A percentile compares a stretch with the other conserved stretches of the same genome.
Conservation (phyloP, 2,113 vertebrate species). For the Desmodus rotundus region DNA sequence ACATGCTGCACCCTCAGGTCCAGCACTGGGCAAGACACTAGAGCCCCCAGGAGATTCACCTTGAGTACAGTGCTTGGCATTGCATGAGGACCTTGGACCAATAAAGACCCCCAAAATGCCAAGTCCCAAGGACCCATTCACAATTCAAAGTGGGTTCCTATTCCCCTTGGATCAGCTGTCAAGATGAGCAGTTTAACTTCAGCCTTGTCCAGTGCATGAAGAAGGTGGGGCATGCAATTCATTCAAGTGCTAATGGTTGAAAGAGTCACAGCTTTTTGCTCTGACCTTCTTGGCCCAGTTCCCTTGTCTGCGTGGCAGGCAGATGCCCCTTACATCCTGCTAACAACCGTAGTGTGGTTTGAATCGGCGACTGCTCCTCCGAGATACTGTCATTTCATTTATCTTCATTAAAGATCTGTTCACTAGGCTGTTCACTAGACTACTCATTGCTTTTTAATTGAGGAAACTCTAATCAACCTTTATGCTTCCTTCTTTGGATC, state of each 20-base stretch:
- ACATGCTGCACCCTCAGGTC: not conserved
- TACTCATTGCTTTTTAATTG: not conserved
- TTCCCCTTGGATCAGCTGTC: not conserved
- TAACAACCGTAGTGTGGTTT: slow-evolving; percentile 33
- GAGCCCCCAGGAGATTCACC: not conserved
- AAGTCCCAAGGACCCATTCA: not conserved
- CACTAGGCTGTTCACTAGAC: too few species aligned
- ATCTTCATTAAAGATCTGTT: too few species aligned
- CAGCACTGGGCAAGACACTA: not conserved
- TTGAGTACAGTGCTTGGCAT: not conserved
- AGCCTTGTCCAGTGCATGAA: not conserved
- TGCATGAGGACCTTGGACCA: not conserved
- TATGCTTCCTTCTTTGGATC: not conserved
- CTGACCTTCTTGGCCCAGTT: slow-evolving; percentile 27
- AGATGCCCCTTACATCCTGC: slow-evolving; percentile 19
- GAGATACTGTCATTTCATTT: not conserved
- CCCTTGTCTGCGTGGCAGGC: not conserved
- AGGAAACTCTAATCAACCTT: not conserved
- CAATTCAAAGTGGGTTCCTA: not conserved
- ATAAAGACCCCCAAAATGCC: not conserved
- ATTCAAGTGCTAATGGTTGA: slow-evolving; percentile 13
- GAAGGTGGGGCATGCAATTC: not conserved
- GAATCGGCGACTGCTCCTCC: slow-evolving; percentile 25
- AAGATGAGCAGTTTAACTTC: not conserved
- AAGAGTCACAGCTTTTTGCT: not conserved